Evolutionary conservation across 2,113 vertebrate species (phyloP).

Genomic region (Columbina picui): DNA sequence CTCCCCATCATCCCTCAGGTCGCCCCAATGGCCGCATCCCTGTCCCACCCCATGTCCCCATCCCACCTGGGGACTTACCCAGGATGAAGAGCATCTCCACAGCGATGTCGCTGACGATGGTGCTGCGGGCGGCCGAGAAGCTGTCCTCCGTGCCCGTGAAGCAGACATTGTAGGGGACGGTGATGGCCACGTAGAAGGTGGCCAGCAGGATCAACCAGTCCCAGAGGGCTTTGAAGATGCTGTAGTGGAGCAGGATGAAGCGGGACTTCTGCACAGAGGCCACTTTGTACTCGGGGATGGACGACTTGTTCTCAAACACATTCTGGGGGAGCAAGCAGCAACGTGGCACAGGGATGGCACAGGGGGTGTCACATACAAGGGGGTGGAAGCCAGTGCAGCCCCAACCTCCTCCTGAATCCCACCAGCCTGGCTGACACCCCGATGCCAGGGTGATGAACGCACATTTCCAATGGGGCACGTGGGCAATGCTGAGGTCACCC

Average conservation of each 20-base stretch:
- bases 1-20: background rate
- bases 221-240: constrained; percentile 94
- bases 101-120: constrained; percentile 89
- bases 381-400: background rate
- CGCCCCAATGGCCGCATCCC: fast-evolving
- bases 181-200: constrained; percentile 94
- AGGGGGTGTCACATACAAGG: fast-evolving
- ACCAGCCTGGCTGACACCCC: background rate
- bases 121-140: constrained; percentile 82
- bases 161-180: constrained; percentile 95
- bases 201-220: constrained; percentile 95
- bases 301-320: constrained; percentile 88
- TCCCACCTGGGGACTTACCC: constrained; percentile 67
- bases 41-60: fast-evolving
- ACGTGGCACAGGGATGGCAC: background rate
- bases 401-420: background rate
- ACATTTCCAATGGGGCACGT: background rate
- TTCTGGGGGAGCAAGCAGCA: constrained; percentile 71
- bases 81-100: constrained; percentile 98
- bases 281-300: constrained; percentile 94
- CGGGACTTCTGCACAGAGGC: constrained; percentile 91
- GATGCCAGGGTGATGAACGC: background rate
- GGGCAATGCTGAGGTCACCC: background rate
- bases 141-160: constrained; percentile 85
- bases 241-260: constrained; percentile 96